Percentiles rank a stretch among this genome's conserved stretches.
These are phyloP conservation scores for Anarhynchus alexandrinus DNA, from an alignment of 2,113 vertebrate genomes.

Conservation along the genomic window DNA sequence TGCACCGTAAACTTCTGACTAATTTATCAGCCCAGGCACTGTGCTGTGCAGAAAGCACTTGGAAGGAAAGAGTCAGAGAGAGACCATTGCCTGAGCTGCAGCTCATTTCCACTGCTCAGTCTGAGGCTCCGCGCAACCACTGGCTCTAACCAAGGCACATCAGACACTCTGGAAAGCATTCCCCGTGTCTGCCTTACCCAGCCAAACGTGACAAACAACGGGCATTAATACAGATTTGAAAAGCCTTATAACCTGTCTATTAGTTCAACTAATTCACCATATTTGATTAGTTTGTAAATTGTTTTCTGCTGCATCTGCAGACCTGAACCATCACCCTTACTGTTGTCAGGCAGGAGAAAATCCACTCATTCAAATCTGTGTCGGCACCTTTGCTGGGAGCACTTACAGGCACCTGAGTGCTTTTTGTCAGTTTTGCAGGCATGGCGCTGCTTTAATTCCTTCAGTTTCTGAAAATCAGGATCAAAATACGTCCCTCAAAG, in stretches of 20 bases:
- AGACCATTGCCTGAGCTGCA: neutral
- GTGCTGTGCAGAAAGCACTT: neutral
- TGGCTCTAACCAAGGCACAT: fast-evolving
- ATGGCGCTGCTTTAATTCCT: neutral
- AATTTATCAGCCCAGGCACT: neutral
- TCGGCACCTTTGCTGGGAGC: neutral
- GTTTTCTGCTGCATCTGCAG: neutral
- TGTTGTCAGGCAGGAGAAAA: neutral
- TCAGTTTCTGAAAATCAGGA: neutral
- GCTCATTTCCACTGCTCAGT: neutral
- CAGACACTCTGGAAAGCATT: neutral
- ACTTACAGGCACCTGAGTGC: neutral
- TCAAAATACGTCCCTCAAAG: neutral
- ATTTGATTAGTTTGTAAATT: neutral
- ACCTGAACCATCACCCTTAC: fast-evolving
- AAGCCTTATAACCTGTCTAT: neutral
- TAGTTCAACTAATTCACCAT: neutral
- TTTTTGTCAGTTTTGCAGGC: neutral
- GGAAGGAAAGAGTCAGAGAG: neutral
- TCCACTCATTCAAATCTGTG: no score
- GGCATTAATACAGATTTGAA: neutral
- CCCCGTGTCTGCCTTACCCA: neutral
- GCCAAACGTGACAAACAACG: neutral
- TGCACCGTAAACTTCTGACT: neutral
- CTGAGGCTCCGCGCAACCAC: neutral